These are phyloP conservation scores for Plagiodera versicolora DNA, from an alignment of 2,888 invertebrate species.

Conservation along the genomic window DNA sequence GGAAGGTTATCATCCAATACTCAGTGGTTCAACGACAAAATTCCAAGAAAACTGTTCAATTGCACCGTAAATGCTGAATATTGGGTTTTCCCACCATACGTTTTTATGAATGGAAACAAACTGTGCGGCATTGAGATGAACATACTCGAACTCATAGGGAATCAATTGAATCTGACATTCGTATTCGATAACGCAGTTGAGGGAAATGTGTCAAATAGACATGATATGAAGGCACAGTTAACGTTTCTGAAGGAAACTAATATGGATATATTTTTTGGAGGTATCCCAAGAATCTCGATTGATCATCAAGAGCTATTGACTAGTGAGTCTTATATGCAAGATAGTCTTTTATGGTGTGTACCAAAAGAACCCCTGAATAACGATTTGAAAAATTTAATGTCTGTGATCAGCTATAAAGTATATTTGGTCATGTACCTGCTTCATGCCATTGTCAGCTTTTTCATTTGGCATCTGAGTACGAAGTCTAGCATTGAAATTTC, in stretches of 20 bases:
- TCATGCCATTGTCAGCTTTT: neutral
- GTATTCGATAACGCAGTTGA: neutral
- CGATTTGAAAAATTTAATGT: slow-evolving; percentile 15
- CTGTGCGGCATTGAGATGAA: slow-evolving; percentile 11
- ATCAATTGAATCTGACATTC: slow-evolving; percentile 6
- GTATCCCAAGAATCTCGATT: slow-evolving; percentile 12
- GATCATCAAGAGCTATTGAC: slow-evolving; percentile 5
- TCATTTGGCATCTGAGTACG: slow-evolving; percentile 16
- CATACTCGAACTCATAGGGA: slow-evolving; percentile 7
- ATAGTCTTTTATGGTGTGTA: slow-evolving; percentile 21
- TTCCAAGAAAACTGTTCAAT: slow-evolving; percentile 17
- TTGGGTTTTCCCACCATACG: slow-evolving; percentile 4
- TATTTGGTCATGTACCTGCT: slow-evolving; percentile 1
- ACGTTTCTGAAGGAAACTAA: slow-evolving; percentile 11
- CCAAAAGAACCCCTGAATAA: slow-evolving; percentile 11
- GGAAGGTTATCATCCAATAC: slow-evolving; percentile 9
- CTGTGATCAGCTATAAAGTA: slow-evolving; percentile 3
- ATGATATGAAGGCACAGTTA: neutral
- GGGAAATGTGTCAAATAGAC: neutral
- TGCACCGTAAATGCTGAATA: slow-evolving; percentile 18
- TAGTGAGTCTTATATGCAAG: slow-evolving; percentile 14
- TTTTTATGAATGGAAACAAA: neutral
- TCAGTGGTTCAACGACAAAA: slow-evolving; percentile 16
- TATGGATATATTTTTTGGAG: slow-evolving; percentile 21
- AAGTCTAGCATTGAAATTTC: neutral